These are phyloP conservation scores for Tachysurus vachellii DNA, from an alignment of 2,113 vertebrate genomes.

Conservation along the genomic window DNA sequence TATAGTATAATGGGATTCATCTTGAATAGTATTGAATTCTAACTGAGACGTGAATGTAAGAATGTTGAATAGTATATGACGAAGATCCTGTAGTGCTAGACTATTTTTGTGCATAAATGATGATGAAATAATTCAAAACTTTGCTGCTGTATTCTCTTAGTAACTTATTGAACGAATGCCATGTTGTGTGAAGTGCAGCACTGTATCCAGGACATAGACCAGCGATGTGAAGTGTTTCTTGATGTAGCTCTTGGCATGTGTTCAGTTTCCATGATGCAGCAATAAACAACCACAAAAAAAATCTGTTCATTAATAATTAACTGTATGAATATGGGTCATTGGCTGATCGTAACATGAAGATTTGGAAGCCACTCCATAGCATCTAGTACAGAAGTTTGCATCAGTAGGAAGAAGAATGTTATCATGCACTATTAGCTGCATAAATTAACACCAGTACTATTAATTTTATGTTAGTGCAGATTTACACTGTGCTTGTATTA, in stretches of 20 bases:
- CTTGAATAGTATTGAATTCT: not conserved
- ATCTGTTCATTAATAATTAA: not conserved
- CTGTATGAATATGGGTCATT: not conserved
- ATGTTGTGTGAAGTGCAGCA: not conserved
- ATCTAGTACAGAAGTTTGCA: not conserved
- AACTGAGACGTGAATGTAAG: not conserved
- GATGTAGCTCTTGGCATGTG: not conserved
- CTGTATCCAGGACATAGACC: not conserved
- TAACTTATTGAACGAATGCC: not conserved
- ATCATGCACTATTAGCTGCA: not conserved
- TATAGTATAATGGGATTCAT: not conserved
- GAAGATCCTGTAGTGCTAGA: not conserved
- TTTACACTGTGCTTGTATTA: not conserved
- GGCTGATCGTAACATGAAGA: not conserved
- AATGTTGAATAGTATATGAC: not conserved
- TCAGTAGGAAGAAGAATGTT: not conserved
- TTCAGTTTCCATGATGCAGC: not conserved
- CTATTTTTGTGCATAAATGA: not conserved
- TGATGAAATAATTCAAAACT: not conserved
- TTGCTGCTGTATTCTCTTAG: not conserved
- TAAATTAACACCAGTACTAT: not conserved
- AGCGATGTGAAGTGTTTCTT: not conserved
- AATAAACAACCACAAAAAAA: not conserved
- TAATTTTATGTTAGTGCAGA: not conserved
- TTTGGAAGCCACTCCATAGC: not conserved